Base-by-base conservation (phyloP, 2,888 invertebrate species). In the Cistogaster globosa region DNA sequence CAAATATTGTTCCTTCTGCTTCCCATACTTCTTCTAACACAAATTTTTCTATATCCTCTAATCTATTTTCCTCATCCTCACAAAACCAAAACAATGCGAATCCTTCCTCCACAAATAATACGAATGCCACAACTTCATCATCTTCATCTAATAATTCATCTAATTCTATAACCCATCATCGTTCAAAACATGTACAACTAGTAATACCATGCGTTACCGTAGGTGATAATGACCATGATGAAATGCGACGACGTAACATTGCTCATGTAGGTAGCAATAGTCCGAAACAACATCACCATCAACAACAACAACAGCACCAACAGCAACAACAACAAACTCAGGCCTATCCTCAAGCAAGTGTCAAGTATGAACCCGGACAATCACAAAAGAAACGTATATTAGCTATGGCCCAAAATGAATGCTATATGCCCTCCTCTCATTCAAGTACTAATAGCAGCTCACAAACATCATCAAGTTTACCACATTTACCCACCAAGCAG, bases 311-410 rank as follows among this genome's bases (percentile, higher is more conserved):
- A 11, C 89, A 87, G n/a, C 88, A 89, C 12, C 84, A 85, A 3
- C 87, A 88, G 42, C 83, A 86, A 71, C 87, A 89, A 78, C 86
- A 87, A 53, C 88, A 86, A 84, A 65, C 81, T 12, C 87, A 74
- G 48, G 48, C 71, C 14, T 91, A 88, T 87, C 89, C 89, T 48
- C 91, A 89, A 75, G 88, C 92, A 8, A 91, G 88, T 87, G 91
- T 92, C 48, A 93, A 92, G 81, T 92, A 92, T 82, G 92, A 93
- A 85, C 92, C 92, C 2, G 95, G 95, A 12, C 96, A 96, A 91
- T 96, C 97, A 72, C 97, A 98, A 93, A 98, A 98, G 94, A 98
- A 98, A 92, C 94, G 97, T 38, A 93, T 98, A 74, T 93, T 98
- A 86, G 97, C 97, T 74, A 97, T 98, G 93, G 97, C 97, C 76